Percentiles rank a stretch among this genome's conserved stretches.
Conservation (phyloP, 2,888 invertebrate genomes). For the Colletes collaris region DNA sequence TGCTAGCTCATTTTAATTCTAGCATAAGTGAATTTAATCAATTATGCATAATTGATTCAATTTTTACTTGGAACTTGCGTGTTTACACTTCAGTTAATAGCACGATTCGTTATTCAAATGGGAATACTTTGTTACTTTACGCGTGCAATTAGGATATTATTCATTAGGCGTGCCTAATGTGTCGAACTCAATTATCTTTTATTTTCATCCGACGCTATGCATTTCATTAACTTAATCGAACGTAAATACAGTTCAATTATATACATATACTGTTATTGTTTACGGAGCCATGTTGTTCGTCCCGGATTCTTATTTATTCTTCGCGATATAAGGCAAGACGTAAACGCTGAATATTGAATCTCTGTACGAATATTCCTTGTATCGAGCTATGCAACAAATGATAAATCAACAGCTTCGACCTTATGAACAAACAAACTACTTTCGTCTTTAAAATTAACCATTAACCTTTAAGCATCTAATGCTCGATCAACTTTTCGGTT, state of each 20-base stretch:
- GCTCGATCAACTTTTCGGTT: too few species aligned
- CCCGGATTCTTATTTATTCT: conserved; percentile 12
- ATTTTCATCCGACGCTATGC: conserved; percentile 7
- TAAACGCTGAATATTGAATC: too few species aligned
- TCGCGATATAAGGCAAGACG: not conserved
- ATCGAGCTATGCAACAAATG: too few species aligned
- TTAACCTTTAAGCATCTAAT: too few species aligned
- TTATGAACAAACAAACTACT: too few species aligned
- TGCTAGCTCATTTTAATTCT: too few species aligned
- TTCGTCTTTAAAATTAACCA: too few species aligned
- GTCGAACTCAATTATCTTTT: conserved; percentile 9
- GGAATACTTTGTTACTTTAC: not conserved
- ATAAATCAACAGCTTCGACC: too few species aligned
- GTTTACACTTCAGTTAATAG: not conserved
- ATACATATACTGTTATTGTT: conserved; percentile 10
- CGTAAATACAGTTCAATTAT: conserved; percentile 41
- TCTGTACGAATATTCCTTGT: too few species aligned
- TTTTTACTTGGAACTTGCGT: not conserved
- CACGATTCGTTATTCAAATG: conserved; percentile 7
- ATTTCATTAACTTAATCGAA: conserved; percentile 42
- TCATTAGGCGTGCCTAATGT: conserved; percentile 7
- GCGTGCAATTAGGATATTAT: conserved; percentile 28
- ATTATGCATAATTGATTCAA: not conserved
- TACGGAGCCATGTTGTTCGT: not conserved
- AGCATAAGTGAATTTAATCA: too few species aligned